phyloP scores from a whole-genome alignment of 2,113 vertebrate genomes.

The Equus przewalskii region DNA sequence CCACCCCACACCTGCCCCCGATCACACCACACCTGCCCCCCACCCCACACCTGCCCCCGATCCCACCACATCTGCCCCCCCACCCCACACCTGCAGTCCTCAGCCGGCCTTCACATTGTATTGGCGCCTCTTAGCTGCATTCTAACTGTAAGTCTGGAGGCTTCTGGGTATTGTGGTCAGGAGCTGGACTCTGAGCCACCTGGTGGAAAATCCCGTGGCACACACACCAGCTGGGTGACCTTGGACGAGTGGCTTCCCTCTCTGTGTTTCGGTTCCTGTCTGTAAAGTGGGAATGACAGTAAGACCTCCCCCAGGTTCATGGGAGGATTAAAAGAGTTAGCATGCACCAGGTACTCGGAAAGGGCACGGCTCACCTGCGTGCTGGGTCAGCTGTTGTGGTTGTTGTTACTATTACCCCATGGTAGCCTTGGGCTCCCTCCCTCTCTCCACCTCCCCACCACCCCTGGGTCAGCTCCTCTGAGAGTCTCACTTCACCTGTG shows the following conservation, averaged over 20 bases:
- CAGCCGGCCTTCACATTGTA: accelerated
- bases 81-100: not conserved
- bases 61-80: not conserved
- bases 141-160: not conserved
- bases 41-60: too few species aligned
- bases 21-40: too few species aligned
- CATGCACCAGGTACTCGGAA: not conserved
- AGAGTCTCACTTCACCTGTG: not conserved
- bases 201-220: not conserved
- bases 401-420: not conserved
- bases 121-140: not conserved
- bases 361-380: not conserved
- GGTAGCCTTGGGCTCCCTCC: not conserved
- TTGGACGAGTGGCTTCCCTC: not conserved
- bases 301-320: not conserved
- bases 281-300: not conserved
- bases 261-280: not conserved
- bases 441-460: not conserved
- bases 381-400: not conserved
- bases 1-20: too few species aligned
- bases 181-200: not conserved
- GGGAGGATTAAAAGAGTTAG: not conserved
- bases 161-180: not conserved
- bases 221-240: not conserved
- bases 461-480: not conserved